Conservation (phyloP, 2,888 invertebrate genomes). For the Eurois occulta region DNA sequence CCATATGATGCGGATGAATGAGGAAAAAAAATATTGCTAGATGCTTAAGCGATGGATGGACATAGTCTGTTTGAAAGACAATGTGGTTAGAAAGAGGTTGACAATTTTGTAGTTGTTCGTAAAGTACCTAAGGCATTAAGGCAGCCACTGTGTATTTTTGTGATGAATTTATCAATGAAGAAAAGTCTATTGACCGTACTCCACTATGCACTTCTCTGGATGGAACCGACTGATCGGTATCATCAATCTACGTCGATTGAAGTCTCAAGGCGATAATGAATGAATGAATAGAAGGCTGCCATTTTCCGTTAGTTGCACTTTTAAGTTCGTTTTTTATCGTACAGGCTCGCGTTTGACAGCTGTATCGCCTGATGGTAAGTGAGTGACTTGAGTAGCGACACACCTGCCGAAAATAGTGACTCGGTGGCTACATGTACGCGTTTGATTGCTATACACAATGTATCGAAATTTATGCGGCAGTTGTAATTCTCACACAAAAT, state of each 20-base stretch:
- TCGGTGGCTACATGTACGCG: constrained; percentile 22
- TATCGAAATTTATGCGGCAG: not conserved
- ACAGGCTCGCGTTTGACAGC: constrained; percentile 42
- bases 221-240: not conserved
- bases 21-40: not conserved
- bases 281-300: not conserved
- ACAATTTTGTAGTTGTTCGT: not conserved
- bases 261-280: not conserved
- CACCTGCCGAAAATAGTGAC: constrained; percentile 19
- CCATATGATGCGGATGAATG: not conserved
- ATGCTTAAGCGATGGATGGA: not conserved
- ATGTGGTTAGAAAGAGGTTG: not conserved
- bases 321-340: not conserved
- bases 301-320: not conserved
- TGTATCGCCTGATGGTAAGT: constrained; percentile 45
- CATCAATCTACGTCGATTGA: not conserved
- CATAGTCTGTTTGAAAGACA: not conserved
- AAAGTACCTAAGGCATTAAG: no score
- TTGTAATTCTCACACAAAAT: not conserved
- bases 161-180: not conserved
- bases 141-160: not conserved
- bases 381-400: constrained; percentile 33
- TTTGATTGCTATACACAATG: not conserved
- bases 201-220: not conserved
- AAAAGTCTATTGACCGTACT: not conserved